phyloP scores from a whole-genome alignment of 2,888 invertebrate genomes.

The Coelinius sp. region DNA sequence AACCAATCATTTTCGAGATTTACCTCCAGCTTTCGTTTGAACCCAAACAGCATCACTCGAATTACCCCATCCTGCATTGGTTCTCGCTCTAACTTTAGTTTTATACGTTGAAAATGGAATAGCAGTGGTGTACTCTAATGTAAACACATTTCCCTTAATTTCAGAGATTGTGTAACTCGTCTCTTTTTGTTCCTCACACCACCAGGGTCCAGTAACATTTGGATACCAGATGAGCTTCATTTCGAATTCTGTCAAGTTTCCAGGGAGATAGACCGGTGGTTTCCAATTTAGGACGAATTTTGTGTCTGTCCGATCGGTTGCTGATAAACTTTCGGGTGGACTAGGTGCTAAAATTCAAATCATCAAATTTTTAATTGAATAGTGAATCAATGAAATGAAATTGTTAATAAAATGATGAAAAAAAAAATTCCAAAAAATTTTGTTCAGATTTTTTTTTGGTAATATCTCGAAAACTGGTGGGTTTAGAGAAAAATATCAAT shows the following conservation, averaged over 20 bases:
- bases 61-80: slow-evolving; percentile 58
- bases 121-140: slow-evolving; percentile 44
- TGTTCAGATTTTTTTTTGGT: no score
- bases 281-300: slow-evolving; percentile 56
- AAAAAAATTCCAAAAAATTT: no score
- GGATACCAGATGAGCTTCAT: slow-evolving; percentile 53
- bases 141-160: slow-evolving; percentile 38
- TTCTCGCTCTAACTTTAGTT: slow-evolving; percentile 57
- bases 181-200: slow-evolving; percentile 47
- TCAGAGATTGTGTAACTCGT: slow-evolving; percentile 33
- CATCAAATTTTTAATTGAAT: no score
- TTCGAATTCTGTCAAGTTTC: slow-evolving; percentile 53
- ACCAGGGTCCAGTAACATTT: slow-evolving; percentile 50
- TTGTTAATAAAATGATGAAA: not conserved
- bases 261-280: slow-evolving; percentile 56
- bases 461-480: no score
- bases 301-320: slow-evolving; percentile 41
- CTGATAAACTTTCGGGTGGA: slow-evolving; percentile 43
- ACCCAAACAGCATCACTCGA: slow-evolving; percentile 47
- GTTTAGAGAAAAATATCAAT: not conserved
- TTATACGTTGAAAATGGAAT: slow-evolving; percentile 53
- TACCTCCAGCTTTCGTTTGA: slow-evolving; percentile 46
- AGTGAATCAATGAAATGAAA: slow-evolving; percentile 54
- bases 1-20: not conserved
- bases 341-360: no score